phyloP scores from a whole-genome alignment of 2,113 vertebrate genomes.

The Chionodraco myersi region DNA sequence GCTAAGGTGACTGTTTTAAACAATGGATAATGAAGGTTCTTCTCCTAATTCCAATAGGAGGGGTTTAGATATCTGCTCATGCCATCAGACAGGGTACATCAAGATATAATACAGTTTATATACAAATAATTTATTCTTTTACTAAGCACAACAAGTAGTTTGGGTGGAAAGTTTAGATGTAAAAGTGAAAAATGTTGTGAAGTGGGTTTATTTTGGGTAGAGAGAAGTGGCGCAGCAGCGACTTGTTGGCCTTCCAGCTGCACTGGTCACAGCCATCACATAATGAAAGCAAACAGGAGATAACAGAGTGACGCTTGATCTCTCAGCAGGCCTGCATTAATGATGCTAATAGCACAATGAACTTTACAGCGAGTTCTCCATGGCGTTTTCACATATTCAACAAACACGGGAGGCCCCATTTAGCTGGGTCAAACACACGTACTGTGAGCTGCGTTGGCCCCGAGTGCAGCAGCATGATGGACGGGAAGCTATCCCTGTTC shows the following conservation, averaged over 20 bases:
- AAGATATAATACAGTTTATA: not conserved
- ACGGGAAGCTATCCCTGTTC: constrained; percentile 50
- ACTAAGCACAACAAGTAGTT: not conserved
- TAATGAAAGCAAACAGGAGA: constrained; percentile 77
- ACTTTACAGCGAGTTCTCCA: constrained; percentile 66
- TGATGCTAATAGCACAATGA: constrained; percentile 67
- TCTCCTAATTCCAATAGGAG: not conserved
- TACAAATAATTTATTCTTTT: not conserved
- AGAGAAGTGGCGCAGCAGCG: not conserved
- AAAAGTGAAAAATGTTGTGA: constrained; percentile 29
- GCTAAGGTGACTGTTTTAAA: constrained; percentile 58
- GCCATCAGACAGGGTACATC: constrained; percentile 32
- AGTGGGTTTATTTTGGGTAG: constrained; percentile 11
- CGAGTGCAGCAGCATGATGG: constrained; percentile 53
- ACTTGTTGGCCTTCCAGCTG: constrained; percentile 25
- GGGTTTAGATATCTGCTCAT: constrained; percentile 26
- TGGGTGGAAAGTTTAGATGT: constrained; percentile 6
- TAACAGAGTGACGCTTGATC: constrained; percentile 66
- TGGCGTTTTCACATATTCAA: constrained; percentile 79
- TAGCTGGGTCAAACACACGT: constrained; percentile 40
- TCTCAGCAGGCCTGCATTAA: constrained; percentile 72
- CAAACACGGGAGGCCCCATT: constrained; percentile 64
- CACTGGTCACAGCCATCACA: constrained; percentile 63
- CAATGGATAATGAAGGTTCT: constrained; percentile 60
- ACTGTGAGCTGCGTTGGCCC: constrained; percentile 1